Base-by-base conservation (phyloP, 2,888 invertebrate genomes). In the Drosophila austrosaltans region DNA sequence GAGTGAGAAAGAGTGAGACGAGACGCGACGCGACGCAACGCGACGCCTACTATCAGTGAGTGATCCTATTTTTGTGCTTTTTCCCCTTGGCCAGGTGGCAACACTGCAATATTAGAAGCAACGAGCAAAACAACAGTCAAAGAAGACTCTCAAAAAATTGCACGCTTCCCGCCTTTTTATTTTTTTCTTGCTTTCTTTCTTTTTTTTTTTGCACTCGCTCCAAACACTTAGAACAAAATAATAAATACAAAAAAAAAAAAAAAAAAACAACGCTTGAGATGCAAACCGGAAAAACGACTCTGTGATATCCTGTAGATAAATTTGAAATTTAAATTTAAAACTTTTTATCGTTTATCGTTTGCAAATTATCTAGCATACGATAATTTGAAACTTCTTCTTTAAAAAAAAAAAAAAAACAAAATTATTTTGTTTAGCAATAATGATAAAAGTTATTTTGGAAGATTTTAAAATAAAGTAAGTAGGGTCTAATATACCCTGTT, bases 131-230 rank as follows among this genome's bases (percentile, higher is more conserved):
- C 10, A 36, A 36, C 36, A 36, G 30, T 30, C 44, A 64, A 48
- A 64, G 63, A 71, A 69, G 64, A 69, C 42, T 63, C 59, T 28
- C 67, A 56, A 74, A 28, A 74, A 74, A 74, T 74, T 75, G 67
- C 75, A 74, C 62, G 59, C 67, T 57, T 57, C 36, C 36, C 57
- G 57, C 57, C 57, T 39, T 57, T 57, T 48, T 48, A 16, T 0
- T 16, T 16, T 16, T 16, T 16, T 16, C 16, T 16, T 16, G 16
- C 16, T 3, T 44, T 44, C 4, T 20, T 3, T 5, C 20, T 20
- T n/a, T 20, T 6, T 10, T 53, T 56, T 69, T 57, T 39, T 42
- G 53, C 60, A 44, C 39, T 16, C 58, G 65, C 65, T 40, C 62
- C 59, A 64, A 65, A 48, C 25, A 25, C 22, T 12, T 48, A 1